Conservation (phyloP, 2,113 vertebrate species). For the Trinectes maculatus region DNA sequence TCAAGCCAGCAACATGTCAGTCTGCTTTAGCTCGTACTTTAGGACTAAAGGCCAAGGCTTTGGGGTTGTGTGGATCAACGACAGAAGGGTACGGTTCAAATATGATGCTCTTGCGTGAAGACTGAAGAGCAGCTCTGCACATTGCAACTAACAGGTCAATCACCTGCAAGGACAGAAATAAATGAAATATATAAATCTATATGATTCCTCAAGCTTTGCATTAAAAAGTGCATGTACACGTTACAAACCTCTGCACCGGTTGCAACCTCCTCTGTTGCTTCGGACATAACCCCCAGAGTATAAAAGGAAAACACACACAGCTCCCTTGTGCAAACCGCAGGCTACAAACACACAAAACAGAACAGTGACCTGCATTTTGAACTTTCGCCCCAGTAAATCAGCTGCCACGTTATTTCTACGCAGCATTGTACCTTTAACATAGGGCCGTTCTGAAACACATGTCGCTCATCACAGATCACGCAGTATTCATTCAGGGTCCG, state of each 20-base stretch:
- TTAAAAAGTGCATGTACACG: background rate
- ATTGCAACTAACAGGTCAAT: constrained; percentile 95
- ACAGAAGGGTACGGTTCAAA: constrained; percentile 97
- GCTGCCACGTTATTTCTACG: background rate
- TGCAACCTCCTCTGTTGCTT: constrained; percentile 92
- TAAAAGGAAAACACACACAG: constrained; percentile 97
- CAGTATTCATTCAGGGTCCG: constrained; percentile 95
- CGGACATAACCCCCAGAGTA: constrained; percentile 94
- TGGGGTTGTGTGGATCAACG: constrained; percentile 92
- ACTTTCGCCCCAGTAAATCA: background rate
- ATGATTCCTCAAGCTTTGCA: background rate
- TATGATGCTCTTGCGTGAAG: constrained; percentile 96
- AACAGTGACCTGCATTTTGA: background rate
- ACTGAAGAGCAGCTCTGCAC: constrained; percentile 95
- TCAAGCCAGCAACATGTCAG: background rate
- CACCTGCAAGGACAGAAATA: constrained; percentile 81
- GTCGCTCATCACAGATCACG: constrained; percentile 95
- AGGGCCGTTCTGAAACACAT: constrained; percentile 96
- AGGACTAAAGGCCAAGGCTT: constrained; percentile 94
- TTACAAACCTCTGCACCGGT: constrained; percentile 92
- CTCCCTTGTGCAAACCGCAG: constrained; percentile 94
- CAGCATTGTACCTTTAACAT: constrained; percentile 90
- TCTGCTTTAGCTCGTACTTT: constrained; percentile 82
- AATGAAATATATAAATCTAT: background rate
- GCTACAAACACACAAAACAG: constrained; percentile 74